Evolutionary conservation across 2,888 invertebrate species (phyloP), one percentile per base, ranked within the genome.

Genomic region (Epirrhoe alternata): DNA sequence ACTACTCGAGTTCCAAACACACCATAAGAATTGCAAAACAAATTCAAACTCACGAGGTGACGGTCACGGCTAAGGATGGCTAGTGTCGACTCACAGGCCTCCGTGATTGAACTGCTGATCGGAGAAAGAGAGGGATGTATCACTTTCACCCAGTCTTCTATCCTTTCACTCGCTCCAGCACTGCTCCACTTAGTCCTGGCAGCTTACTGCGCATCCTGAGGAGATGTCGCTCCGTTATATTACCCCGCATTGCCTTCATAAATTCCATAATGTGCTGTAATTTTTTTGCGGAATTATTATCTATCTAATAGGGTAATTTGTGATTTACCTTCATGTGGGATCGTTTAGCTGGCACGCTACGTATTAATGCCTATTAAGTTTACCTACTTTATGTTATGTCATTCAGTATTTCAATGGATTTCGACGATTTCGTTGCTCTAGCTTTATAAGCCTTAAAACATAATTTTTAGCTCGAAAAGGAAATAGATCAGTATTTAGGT

Each of bases 251-350:
- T 79, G 71, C 75, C 79, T 81, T 80, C 82, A 85, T 78, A 84
- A 86, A 91, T 91, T 85, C 91, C 90, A 85, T 80, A 79, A 81
- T 54, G 63, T 63, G 63, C 78, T 78, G 79, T 81, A 85, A 86
- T 86, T 72, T 74, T 77, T 85, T 80, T 73, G 63, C 63, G 31
- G 79, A 82, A 85, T 82, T 81, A 84, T 85, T 88, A 88, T 86
- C 88, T 72, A 74, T 17, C 75, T 87, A 87, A 87, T 86, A 81
- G 75, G 79, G 81, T 81, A 87, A 89, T 90, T 90, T 75, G 77
- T 68, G 79, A 86, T 85, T 84, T 82, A 83, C 80, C 77, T 77
- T 86, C 79, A 92, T 92, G 91, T 77, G 92, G 91, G 92, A 86
- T 72, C 74, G 79, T 53, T 64, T 64, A 64, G 68, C 35, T 66